phyloP scores from a whole-genome alignment of 2,888 invertebrate genomes.

The Petrolisthes manimaculis region DNA sequence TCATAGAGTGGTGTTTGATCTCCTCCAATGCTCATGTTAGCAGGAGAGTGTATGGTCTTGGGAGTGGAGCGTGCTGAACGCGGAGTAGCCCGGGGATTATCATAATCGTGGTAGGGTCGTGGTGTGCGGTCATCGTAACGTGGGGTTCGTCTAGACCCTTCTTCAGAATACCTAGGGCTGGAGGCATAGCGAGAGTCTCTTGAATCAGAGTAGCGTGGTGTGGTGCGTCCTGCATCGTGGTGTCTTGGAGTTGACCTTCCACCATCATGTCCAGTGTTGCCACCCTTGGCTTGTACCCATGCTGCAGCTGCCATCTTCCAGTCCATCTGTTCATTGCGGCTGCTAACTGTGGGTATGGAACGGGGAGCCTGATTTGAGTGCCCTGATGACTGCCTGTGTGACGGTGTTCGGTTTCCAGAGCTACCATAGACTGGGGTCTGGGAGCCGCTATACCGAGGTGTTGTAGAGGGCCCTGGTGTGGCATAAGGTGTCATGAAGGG shows the following conservation, averaged over 20 bases:
- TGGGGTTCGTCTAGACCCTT: conserved; percentile 52
- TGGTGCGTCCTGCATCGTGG: conserved; percentile 52
- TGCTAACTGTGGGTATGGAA: conserved; percentile 53
- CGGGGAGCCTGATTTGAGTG: conserved; percentile 43
- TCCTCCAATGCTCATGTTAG: conserved; percentile 72
- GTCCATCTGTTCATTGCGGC: conserved; percentile 74
- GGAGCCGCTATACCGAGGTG: conserved; percentile 69
- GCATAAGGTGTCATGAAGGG: conserved; percentile 92
- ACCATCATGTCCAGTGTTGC: conserved; percentile 51
- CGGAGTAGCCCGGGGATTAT: conserved; percentile 59
- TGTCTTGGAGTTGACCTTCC: conserved; percentile 54
- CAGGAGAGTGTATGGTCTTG: conserved; percentile 65
- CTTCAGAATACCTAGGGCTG: conserved; percentile 58
- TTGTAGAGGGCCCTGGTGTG: conserved; percentile 75
- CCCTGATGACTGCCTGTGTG: conserved; percentile 56
- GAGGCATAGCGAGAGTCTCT: conserved; percentile 44
- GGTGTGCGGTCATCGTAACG: conserved; percentile 59
- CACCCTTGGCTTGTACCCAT: conserved; percentile 75
- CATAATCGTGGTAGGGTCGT: conserved; percentile 53
- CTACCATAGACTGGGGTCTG: conserved; percentile 52
- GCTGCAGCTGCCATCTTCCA: conserved; percentile 93
- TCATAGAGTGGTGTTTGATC: conserved; percentile 94
- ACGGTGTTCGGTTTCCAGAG: conserved; percentile 53
- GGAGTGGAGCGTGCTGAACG: conserved; percentile 64
- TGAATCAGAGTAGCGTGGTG: conserved; percentile 59